Evolutionary conservation across 2,797 vertebrate genomes (phyloP), one percentile per base, ranked within the genome.

Genomic region (Channallabes apus): DNA sequence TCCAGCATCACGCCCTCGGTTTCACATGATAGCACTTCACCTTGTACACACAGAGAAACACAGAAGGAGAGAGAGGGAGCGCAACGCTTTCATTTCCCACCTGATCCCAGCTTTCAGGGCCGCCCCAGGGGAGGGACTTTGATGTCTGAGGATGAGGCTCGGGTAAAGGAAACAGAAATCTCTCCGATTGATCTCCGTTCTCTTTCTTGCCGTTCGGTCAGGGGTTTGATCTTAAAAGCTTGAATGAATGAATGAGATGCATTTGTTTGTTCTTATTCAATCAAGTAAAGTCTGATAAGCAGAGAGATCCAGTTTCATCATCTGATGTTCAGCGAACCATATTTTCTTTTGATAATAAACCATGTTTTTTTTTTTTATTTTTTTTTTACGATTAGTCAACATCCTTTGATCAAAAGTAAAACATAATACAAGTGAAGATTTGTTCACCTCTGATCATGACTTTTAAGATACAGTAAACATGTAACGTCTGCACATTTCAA

Each of bases 51-150:
- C 68, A 22, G 41, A 75, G 38, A 51, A 41, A 27, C 41, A n/a
- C 41, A 27, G 4, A 41, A 11, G 1, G 71, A 14, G 69, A 6
- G 71, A 14, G 69, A 6, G 22, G n/a, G 5, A 3, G 18, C 3
- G 24, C 59, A n/a, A 1, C 5, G 5, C 79, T 80, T 65, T 54
- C 35, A 54, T 80, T 80, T 32, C 41, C 41, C 79, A 80, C 62
- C 79, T 80, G 62, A 80, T 80, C 79, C 62, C 62, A 20, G 78
- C 24, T 65, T 51, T 65, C 38, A 46, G 51, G n/a, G 59, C 27
- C 2, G 41, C 46, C 20, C 18, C 64, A 56, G 71, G 71, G 59
- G 59, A 41, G 71, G 56, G 27, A 38, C 72, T 58, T n/a, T 56
- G 27, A 35, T 58, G 20, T 35, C 5, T 32, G 82, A n/a, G 62